Base-by-base conservation (phyloP, 2,888 invertebrate genomes). In the Drosophila koepferae region DNA sequence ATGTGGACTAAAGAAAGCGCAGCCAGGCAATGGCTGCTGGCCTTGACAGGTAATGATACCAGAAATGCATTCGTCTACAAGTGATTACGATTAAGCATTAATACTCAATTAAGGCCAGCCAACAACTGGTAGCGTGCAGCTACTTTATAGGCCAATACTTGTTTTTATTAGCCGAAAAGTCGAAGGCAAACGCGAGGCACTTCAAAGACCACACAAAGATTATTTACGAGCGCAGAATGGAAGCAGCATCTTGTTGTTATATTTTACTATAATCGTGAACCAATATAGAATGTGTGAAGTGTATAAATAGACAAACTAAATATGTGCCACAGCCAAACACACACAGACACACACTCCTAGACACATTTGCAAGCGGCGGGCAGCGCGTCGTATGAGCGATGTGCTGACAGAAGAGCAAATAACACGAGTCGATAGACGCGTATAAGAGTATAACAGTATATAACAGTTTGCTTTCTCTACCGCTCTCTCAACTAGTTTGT, bases 21-120 rank as follows among this genome's bases (percentile, higher is more conserved):
- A 67, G 68, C 69, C 61, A 81, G 82, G 65, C 89, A 88, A 67
- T 88, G 91, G 90, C 87, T 92, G 79, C 73, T 92, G 74, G 82
- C 84, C 71, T 68, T 91, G 67, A 82, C 91, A 92, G 92, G 92
- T 92, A 90, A 91, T 54, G 44, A 59, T 18, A 59, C 20, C 46
- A 7, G 14, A 18, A 18, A 55, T 40, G 23, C 14, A 40, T 10
- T 23, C 23, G 10, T 7, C 10, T 7, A 18, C 12, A 55, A 28
- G 12, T 20, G 1, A 49, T 20, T 49, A 56, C 20, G 41, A 55
- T 34, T 55, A 66, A 43, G n/a, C 28, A 31, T 56, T 54, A 61
- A 67, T 68, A 44, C 16, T 18, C 23, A 36, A 49, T 53, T 48
- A 48, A 31, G 23, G 43, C 36, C 51, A 69, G 48, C 28, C 48